These are phyloP conservation scores for Pontoporia blainvillei DNA, from an alignment of 2,113 vertebrate species.

Conservation along the genomic window DNA sequence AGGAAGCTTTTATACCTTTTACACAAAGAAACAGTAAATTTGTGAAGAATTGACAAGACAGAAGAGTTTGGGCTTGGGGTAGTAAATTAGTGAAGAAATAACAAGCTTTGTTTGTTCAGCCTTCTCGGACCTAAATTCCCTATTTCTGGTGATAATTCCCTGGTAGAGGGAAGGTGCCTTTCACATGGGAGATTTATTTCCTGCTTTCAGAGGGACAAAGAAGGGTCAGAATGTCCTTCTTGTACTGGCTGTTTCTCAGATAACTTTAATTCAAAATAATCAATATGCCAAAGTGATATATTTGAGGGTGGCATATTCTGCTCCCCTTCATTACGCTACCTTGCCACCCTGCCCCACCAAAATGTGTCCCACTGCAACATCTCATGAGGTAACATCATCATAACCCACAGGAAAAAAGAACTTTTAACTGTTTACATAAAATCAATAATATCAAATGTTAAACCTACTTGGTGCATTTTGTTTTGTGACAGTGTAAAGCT, in stretches of 20 bases:
- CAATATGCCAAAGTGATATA: background rate
- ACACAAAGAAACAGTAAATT: background rate
- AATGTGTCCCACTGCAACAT: background rate
- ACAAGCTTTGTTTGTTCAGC: background rate
- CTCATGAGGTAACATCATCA: background rate
- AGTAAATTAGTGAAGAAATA: background rate
- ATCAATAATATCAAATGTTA: background rate
- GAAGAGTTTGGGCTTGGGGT: background rate
- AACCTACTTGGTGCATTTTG: background rate
- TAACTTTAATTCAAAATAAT: background rate
- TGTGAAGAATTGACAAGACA: background rate
- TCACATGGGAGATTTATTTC: background rate
- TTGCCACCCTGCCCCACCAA: background rate
- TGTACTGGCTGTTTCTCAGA: background rate
- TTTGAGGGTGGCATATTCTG: background rate
- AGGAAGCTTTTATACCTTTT: background rate
- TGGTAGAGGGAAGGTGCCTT: no score
- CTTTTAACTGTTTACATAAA: background rate
- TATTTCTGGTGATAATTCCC: background rate
- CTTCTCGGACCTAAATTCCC: background rate
- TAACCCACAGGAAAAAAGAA: background rate
- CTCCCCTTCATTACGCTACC: background rate
- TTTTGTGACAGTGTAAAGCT: background rate
- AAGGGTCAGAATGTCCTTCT: background rate
- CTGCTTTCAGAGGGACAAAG: background rate